A percentile compares a stretch with the other conserved stretches of the same genome.
phyloP scores from a whole-genome alignment of 2,797 vertebrate genomes.

The Melopsittacus undulatus region DNA sequence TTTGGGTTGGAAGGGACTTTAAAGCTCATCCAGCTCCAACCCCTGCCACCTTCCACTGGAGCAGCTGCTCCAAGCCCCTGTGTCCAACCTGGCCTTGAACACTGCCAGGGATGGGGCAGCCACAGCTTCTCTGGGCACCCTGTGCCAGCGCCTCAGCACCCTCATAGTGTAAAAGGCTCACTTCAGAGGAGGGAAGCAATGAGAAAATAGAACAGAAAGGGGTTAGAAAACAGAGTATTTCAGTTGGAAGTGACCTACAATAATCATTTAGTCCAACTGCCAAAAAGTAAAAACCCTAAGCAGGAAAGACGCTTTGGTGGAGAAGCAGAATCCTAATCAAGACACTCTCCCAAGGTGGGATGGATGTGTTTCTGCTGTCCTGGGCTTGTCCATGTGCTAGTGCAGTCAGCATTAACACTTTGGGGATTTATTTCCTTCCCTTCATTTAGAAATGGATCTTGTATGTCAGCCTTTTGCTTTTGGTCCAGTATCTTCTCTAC shows the following conservation, averaged over 20 bases:
- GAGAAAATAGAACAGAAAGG: neutral
- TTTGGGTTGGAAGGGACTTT: neutral
- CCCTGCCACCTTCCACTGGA: neutral
- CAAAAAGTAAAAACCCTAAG: neutral
- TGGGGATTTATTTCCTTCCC: neutral
- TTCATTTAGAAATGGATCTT: neutral
- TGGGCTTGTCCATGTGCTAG: neutral
- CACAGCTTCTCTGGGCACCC: neutral
- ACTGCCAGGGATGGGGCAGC: neutral
- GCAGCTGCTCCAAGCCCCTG: neutral
- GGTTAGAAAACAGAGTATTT: neutral
- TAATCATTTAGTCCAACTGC: too few species aligned
- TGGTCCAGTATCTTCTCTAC: neutral
- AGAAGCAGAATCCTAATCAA: neutral
- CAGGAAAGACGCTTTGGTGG: neutral
- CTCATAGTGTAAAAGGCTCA: neutral
- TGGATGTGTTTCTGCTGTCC: neutral
- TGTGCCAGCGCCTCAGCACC: neutral
- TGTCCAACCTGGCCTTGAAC: neutral
- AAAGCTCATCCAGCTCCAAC: neutral
- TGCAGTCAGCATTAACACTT: rapidly evolving
- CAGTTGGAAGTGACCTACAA: neutral
- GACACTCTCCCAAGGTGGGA: neutral
- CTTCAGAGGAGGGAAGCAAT: neutral
- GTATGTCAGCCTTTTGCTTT: neutral